These are phyloP conservation scores for Pteronotus mesoamericanus DNA, from an alignment of 2,797 vertebrate genomes.

Conservation along the genomic window DNA sequence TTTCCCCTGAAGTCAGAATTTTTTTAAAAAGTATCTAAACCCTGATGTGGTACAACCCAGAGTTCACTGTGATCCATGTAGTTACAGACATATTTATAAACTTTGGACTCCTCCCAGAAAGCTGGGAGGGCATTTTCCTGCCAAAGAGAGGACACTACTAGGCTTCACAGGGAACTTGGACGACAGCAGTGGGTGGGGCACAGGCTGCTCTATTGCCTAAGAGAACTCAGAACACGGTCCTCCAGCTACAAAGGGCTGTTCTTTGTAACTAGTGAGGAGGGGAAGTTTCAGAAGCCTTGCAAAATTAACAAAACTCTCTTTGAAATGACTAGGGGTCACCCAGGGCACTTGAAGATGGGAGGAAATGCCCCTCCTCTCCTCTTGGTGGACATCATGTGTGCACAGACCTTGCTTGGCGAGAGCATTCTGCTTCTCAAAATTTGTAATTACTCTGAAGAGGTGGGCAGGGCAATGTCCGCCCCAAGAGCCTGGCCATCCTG, in stretches of 20 bases:
- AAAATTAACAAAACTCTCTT: conserved; percentile 38
- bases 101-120: neutral
- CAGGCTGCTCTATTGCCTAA: neutral
- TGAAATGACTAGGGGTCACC: neutral
- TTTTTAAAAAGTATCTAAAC: neutral
- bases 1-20: neutral
- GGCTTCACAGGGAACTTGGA: neutral
- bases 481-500: neutral
- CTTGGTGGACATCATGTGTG: neutral
- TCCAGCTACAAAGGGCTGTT: neutral
- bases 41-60: conserved; percentile 51
- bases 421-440: neutral
- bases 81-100: conserved; percentile 48
- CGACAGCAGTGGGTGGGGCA: neutral
- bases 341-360: neutral
- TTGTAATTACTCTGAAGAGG: neutral
- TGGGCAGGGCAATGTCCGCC: neutral
- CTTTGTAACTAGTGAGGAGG: neutral
- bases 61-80: neutral
- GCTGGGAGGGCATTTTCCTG: neutral
- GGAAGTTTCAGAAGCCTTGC: conserved; percentile 46
- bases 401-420: neutral
- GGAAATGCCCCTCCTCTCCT: neutral
- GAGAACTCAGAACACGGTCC: neutral
- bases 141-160: neutral